phyloP scores from a whole-genome alignment of 2,113 vertebrate species.

The Leucopsar rothschildi region DNA sequence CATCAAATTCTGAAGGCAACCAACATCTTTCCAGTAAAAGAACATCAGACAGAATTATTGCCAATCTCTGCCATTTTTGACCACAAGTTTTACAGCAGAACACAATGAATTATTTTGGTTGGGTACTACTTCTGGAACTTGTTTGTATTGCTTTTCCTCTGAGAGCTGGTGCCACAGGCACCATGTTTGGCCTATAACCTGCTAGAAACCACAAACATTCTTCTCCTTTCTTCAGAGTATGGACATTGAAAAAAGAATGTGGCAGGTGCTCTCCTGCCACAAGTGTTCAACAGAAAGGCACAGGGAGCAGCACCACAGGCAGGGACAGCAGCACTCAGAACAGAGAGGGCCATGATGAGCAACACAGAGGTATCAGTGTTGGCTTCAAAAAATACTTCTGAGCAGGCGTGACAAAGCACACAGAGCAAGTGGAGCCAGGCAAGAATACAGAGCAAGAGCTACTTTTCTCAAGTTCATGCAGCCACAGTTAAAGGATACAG shows the following conservation, averaged over 20 bases:
- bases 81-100: background rate
- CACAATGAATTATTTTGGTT: background rate
- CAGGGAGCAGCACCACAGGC: background rate
- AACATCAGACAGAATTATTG: background rate
- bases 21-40: background rate
- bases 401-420: background rate
- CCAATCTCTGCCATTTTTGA: background rate
- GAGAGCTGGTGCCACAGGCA: background rate
- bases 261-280: background rate
- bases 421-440: background rate
- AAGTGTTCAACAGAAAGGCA: background rate
- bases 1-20: background rate
- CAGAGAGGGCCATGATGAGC: background rate
- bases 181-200: background rate
- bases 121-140: background rate
- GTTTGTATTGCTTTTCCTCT: background rate
- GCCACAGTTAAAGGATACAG: background rate
- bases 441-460: background rate
- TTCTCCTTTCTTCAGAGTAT: background rate
- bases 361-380: accelerated
- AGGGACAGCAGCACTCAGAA: background rate
- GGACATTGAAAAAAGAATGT: background rate
- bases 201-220: background rate
- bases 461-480: background rate
- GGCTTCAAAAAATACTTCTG: background rate